Percentiles rank a stretch among this genome's conserved stretches.
These are phyloP conservation scores for Parauchenoglanis ngamensis DNA, from an alignment of 2,797 vertebrate species.

Conservation along the genomic window DNA sequence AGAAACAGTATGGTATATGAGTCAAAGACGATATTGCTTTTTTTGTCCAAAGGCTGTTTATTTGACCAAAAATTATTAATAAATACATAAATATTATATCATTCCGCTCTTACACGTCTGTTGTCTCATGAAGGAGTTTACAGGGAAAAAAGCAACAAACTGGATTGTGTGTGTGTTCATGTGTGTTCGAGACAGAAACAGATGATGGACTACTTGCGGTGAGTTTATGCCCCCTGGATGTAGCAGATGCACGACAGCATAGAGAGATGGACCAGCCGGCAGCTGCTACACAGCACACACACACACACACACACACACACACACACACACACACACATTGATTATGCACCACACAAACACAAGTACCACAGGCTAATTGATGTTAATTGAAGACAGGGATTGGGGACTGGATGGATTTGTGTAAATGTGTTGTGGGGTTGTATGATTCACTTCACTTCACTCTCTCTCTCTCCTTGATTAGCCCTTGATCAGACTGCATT, in stretches of 20 bases:
- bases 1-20: background rate
- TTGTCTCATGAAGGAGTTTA: constrained; percentile 14
- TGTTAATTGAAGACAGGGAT: constrained; percentile 48
- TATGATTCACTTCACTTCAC: background rate
- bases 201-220: constrained; percentile 44
- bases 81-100: constrained; percentile 27
- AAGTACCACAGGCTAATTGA: constrained; percentile 54
- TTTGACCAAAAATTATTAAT: constrained; percentile 31
- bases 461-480: background rate
- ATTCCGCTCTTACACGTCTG: background rate
- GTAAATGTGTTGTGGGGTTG: background rate
- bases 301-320: constrained; percentile 34
- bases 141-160: background rate
- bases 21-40: constrained; percentile 12
- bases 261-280: constrained; percentile 38
- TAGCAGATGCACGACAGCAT: constrained; percentile 28
- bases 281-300: constrained; percentile 45
- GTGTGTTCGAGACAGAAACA: background rate
- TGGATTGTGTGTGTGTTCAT: background rate
- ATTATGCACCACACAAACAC: constrained; percentile 47
- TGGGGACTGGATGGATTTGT: constrained; percentile 10
- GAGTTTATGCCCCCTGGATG: constrained; percentile 35
- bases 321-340: constrained; percentile 28
- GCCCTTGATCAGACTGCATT: constrained; percentile 1
- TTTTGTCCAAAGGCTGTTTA: constrained; percentile 28